Evolutionary conservation across 2,797 vertebrate genomes (phyloP), one percentile per base, ranked within the genome.

Genomic region (Cyprinodon diabolis): DNA sequence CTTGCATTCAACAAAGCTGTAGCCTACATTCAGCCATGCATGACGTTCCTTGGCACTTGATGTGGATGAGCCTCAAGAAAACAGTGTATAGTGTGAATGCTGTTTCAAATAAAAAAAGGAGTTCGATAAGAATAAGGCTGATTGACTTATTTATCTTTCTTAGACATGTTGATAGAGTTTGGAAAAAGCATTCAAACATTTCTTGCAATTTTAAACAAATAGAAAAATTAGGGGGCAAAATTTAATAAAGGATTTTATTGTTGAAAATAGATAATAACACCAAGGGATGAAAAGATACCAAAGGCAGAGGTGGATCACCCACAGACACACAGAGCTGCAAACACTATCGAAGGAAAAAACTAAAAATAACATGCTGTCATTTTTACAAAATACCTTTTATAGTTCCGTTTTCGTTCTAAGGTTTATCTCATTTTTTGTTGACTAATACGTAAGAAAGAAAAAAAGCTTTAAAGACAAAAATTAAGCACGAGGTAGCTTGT

Each of bases 41-140:
- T 94, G 94, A 87, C 79, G 83, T 85, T 93, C 90, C 94, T 90
- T 92, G 92, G 90, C 91, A 86, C 89, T 91, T 88, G 90, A 90
- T 90, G 88, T 92, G 90, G 88, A 92, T 93, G 92, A 94, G 92
- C 90, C 90, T 92, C 87, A 81, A 90, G 82, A 86, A 91, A 87
- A 90, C 87, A 84, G 76, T 89, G 90, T 93, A 93, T 80, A 90
- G 91, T 93, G 93, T 94, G 92, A 91, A 93, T 92, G 89, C 92
- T 90, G 89, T 95, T 95, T 95, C 90, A 94, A 96, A 95, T 95
- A 94, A 94, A 95, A 30, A 69, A 95, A 86, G 71, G 80, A 85
- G 82, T 90, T 89, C 86, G 90, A 85, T 82, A 21, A 0, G 10
- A 84, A 74, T 80, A 75, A 69, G 12, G 37, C 8, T 54, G 19